A percentile compares a stretch with the other conserved stretches of the same genome.
phyloP scores from a whole-genome alignment of 64 coral and sea anemone genomes.

The Porites lutea region DNA sequence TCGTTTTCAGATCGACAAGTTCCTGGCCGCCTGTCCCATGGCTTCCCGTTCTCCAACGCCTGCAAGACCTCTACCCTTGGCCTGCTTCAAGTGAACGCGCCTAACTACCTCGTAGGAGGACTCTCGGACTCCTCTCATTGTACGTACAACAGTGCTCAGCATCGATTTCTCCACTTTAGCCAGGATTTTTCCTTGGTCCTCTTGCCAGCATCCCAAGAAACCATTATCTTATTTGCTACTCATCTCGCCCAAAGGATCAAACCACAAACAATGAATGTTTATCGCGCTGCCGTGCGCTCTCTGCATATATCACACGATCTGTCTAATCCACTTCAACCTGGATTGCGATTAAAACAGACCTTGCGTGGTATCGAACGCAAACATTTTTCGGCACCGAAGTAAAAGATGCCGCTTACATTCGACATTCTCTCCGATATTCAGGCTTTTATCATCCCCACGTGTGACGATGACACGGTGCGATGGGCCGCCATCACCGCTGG shows the following conservation, averaged over 20 bases:
- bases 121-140: constrained; percentile 7
- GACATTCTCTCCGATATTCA: not conserved
- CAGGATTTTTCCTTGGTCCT: not conserved
- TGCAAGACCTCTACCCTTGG: not conserved
- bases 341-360: constrained; percentile 7
- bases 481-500: constrained; percentile 9
- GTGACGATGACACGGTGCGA: not conserved
- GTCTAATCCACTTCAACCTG: not conserved
- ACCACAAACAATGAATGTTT: constrained; percentile 6
- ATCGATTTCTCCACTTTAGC: constrained; percentile 11
- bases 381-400: not conserved
- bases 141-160: not conserved
- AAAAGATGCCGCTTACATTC: constrained; percentile 14
- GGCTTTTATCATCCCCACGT: not conserved
- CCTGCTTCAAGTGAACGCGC: constrained; percentile 27
- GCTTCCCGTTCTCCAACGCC: no score
- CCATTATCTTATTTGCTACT: constrained; percentile 6
- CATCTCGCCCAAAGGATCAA: constrained; percentile 18
- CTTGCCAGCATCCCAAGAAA: constrained; percentile 27
- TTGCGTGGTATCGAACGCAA: constrained; percentile 9
- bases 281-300: constrained; percentile 3
- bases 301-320: not conserved
- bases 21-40: no score
- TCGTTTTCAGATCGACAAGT: no score
- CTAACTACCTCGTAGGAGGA: not conserved